Percentiles rank a stretch among this genome's conserved stretches.
Conservation (phyloP, 2,888 invertebrate genomes). For the Hirtodrosophila histrioides region DNA sequence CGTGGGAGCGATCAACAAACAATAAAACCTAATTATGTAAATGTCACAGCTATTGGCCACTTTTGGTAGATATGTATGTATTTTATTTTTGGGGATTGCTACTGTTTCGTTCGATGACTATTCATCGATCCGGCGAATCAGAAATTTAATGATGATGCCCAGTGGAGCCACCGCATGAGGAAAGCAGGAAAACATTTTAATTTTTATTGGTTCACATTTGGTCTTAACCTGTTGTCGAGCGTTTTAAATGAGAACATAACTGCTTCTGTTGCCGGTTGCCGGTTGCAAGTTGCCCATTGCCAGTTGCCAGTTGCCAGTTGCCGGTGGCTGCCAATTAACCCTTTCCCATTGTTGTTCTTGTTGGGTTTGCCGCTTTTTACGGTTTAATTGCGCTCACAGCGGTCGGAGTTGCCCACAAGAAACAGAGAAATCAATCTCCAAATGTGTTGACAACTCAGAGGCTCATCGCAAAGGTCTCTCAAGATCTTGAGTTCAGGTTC, state of each 20-base stretch:
- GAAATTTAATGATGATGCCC: slow-evolving; percentile 54
- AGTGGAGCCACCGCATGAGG: slow-evolving; percentile 14
- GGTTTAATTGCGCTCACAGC: slow-evolving; percentile 68
- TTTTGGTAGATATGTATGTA: slow-evolving; percentile 18
- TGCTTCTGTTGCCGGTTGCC: slow-evolving; percentile 61
- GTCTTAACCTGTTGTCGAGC: slow-evolving; percentile 68
- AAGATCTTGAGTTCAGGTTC: slow-evolving; percentile 30
- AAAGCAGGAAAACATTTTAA: slow-evolving; percentile 70
- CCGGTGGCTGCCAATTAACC: slow-evolving; percentile 51
- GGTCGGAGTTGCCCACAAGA: slow-evolving; percentile 32
- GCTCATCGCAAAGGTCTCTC: slow-evolving; percentile 22
- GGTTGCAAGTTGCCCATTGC: slow-evolving; percentile 13
- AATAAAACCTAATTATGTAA: slow-evolving; percentile 82
- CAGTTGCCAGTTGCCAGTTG: slow-evolving; percentile 26
- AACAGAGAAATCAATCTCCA: slow-evolving; percentile 75
- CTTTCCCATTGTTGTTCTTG: slow-evolving; percentile 30
- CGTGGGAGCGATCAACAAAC: slow-evolving; percentile 43
- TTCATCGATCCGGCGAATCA: slow-evolving; percentile 37
- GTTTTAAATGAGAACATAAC: slow-evolving; percentile 82
- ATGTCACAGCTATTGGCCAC: slow-evolving; percentile 55
- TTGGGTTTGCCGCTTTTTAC: slow-evolving; percentile 63
- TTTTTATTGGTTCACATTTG: slow-evolving; percentile 74
- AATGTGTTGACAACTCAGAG: slow-evolving; percentile 69
- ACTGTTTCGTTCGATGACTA: slow-evolving; percentile 42
- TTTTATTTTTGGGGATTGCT: slow-evolving; percentile 37